These are phyloP conservation scores for Datnioides undecimradiatus DNA, from an alignment of 2,113 vertebrate species.

Conservation along the genomic window DNA sequence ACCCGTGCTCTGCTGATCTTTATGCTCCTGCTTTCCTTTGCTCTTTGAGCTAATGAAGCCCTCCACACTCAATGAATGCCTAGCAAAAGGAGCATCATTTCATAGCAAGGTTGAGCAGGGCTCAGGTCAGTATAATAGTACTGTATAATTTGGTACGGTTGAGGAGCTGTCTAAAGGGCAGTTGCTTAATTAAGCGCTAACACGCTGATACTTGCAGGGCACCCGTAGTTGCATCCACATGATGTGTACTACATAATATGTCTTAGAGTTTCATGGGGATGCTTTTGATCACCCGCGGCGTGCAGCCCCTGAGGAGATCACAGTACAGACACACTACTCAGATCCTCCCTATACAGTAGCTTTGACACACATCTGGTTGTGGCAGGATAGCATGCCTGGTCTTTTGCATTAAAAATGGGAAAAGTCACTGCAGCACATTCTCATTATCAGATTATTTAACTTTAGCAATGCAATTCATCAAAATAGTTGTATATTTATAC, in stretches of 20 bases:
- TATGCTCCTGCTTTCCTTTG: not conserved
- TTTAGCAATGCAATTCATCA: not conserved
- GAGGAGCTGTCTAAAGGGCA: slow-evolving; percentile 14
- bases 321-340: slow-evolving; percentile 34
- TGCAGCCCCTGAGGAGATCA: slow-evolving; percentile 52
- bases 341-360: slow-evolving; percentile 31
- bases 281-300: slow-evolving; percentile 50
- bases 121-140: slow-evolving; percentile 20
- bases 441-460: not conserved
- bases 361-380: slow-evolving; percentile 3
- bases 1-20: slow-evolving; percentile 2
- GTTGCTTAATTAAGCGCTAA: slow-evolving; percentile 28
- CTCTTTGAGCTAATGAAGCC: slow-evolving; percentile 15
- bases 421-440: not conserved
- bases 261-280: slow-evolving; percentile 43
- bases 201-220: slow-evolving; percentile 28
- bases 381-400: not conserved
- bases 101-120: not conserved
- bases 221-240: slow-evolving; percentile 18
- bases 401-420: not conserved
- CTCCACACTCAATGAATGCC: not conserved
- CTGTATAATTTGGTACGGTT: slow-evolving; percentile 19
- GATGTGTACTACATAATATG: slow-evolving; percentile 37
- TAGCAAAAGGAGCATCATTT: not conserved
- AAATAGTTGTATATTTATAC: not conserved